Percentiles rank a stretch among this genome's conserved stretches.
Evolutionary conservation across 2,113 vertebrate genomes (phyloP).

Genomic region (Xenus cinereus): DNA sequence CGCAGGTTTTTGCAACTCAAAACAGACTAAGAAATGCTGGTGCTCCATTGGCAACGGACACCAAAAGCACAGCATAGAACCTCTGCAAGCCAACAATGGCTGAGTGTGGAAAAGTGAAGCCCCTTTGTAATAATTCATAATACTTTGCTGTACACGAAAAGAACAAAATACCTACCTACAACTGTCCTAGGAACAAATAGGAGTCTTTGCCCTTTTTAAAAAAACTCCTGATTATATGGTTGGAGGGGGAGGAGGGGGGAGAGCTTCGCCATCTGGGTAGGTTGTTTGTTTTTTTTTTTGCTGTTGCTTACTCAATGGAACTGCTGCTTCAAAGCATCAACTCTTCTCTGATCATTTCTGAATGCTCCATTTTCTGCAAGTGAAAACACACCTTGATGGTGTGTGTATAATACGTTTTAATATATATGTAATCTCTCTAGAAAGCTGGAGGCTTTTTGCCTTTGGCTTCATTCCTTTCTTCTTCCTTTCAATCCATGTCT

Average conservation of each 20-base stretch:
- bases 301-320: neutral
- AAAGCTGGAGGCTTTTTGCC: neutral
- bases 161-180: neutral
- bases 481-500: neutral
- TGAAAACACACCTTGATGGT: fast-evolving
- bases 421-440: neutral
- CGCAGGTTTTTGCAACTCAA: neutral
- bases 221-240: neutral
- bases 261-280: neutral
- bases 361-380: neutral
- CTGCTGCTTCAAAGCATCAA: neutral
- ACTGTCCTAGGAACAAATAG: neutral
- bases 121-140: neutral
- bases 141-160: neutral
- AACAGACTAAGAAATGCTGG: neutral
- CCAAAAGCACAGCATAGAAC: neutral
- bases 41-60: neutral
- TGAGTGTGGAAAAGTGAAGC: neutral
- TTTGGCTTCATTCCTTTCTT: neutral
- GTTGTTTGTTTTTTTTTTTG: neutral
- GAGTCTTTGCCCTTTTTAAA: neutral
- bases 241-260: fast-evolving
- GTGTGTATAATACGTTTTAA: neutral
- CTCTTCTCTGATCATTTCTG: neutral
- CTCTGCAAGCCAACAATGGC: too few relatives aligned